Conservation (phyloP, 2,113 vertebrate species). For the Henicopernis longicauda region DNA sequence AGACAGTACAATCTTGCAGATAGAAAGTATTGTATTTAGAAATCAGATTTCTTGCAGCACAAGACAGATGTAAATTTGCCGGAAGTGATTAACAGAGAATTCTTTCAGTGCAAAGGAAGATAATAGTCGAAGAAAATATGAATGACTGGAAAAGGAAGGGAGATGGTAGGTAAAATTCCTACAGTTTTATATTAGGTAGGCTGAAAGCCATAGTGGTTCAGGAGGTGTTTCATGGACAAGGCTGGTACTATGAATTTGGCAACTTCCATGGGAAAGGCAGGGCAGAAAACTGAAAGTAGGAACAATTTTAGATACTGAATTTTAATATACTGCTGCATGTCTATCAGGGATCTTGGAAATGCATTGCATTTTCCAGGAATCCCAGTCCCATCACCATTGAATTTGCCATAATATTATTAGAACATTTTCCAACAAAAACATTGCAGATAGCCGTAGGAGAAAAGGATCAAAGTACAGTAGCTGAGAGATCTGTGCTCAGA, state of each 20-base stretch:
- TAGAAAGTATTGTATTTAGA: not conserved
- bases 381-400: not conserved
- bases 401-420: not conserved
- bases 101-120: not conserved
- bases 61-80: not conserved
- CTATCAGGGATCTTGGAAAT: not conserved
- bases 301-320: not conserved
- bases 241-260: not conserved
- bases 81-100: not conserved
- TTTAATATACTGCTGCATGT: not conserved
- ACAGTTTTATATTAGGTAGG: not conserved
- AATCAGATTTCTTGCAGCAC: not conserved
- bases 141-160: not conserved
- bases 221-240: not conserved
- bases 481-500: not conserved
- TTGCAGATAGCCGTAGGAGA: not conserved
- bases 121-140: not conserved
- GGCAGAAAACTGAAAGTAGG: not conserved
- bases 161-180: not conserved
- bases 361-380: not conserved
- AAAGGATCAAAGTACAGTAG: not conserved
- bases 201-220: not conserved
- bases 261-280: not conserved
- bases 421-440: not conserved
- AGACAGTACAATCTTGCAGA: not conserved